Evolutionary conservation across 2,888 invertebrate genomes (phyloP).

Genomic region (Pachliopta kotzebuea): DNA sequence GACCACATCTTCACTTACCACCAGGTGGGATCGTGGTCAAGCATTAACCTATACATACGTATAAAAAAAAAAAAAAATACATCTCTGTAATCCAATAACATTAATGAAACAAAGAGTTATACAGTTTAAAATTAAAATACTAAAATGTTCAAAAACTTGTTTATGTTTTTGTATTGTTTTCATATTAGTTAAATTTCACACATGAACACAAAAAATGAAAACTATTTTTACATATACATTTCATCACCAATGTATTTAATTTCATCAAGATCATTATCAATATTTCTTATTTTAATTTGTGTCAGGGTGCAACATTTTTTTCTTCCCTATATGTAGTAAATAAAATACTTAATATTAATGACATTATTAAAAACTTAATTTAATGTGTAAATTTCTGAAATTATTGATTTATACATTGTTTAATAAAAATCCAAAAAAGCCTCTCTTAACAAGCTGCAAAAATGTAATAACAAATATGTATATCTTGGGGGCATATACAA

Average conservation of each 20-base stretch:
- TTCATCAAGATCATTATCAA: background rate
- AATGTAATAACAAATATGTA: background rate
- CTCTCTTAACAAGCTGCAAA: background rate
- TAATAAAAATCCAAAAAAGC: background rate
- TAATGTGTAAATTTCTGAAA: background rate
- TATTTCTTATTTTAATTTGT: background rate
- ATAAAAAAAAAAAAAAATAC: no score
- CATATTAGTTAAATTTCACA: no score
- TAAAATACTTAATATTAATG: background rate
- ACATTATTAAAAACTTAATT: no score
- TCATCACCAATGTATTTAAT: background rate
- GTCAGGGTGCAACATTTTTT: constrained; percentile 15
- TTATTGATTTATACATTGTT: background rate
- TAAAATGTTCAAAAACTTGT: background rate
- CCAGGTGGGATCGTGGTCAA: no score
- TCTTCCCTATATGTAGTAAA: background rate
- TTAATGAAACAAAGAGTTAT: no score
- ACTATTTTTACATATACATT: background rate
- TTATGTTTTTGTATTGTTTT: no score
- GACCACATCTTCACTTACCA: no score
- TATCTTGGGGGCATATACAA: background rate
- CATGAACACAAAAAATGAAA: background rate
- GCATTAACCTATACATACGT: no score
- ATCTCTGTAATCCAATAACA: no score
- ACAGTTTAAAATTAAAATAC: background rate